Evolutionary conservation across 2,797 vertebrate genomes (phyloP).

Genomic region (Carapus acus): DNA sequence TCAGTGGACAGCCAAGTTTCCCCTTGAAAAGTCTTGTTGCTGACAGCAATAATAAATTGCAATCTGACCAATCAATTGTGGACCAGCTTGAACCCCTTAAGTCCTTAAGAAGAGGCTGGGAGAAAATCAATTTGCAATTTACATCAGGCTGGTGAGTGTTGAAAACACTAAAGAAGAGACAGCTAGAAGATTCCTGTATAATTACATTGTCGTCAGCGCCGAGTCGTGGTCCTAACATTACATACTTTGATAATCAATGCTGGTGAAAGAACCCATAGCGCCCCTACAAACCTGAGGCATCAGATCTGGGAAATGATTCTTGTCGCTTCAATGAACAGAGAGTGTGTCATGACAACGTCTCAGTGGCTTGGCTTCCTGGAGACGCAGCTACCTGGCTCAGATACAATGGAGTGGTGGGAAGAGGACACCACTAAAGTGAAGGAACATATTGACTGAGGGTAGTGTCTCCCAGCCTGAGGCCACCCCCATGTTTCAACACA

Average conservation of each 20-base stretch:
- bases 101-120: conserved; percentile 65
- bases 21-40: conserved; percentile 71
- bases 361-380: conserved; percentile 41
- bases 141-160: conserved; percentile 72
- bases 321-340: conserved; percentile 47
- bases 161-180: conserved; percentile 67
- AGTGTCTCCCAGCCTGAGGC: conserved; percentile 44
- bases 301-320: conserved; percentile 63
- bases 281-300: no score
- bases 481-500: conserved; percentile 34
- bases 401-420: conserved; percentile 44
- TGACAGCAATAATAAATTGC: conserved; percentile 76
- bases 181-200: conserved; percentile 55
- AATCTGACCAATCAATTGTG: conserved; percentile 72
- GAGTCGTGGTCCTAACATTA: conserved; percentile 43
- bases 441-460: conserved; percentile 31
- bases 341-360: conserved; percentile 52
- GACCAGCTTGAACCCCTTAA: conserved; percentile 73
- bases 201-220: conserved; percentile 59
- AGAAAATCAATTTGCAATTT: conserved; percentile 77
- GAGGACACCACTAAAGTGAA: conserved; percentile 36
- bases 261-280: conserved; percentile 35
- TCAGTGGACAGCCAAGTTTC: conserved; percentile 58
- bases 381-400: conserved; percentile 42
- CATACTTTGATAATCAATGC: conserved; percentile 60